A percentile compares a stretch with the other conserved stretches of the same genome.
phyloP scores from a whole-genome alignment of 2,113 vertebrate genomes.

The Mobula hypostoma region DNA sequence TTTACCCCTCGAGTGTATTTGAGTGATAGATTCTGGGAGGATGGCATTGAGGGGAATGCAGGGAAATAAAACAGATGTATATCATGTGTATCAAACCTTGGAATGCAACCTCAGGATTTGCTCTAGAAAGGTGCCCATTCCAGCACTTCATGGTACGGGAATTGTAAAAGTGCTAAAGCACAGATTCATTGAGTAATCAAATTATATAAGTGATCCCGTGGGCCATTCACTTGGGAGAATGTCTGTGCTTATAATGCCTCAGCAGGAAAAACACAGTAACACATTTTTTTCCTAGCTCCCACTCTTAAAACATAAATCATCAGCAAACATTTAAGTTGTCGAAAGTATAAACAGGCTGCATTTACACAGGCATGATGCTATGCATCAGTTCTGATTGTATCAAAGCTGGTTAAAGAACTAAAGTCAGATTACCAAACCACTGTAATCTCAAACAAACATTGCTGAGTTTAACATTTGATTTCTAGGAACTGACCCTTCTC shows the following conservation, averaged over 20 bases:
- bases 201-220: neutral
- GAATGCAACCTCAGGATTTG: neutral
- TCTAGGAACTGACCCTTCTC: neutral
- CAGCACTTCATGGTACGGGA: neutral
- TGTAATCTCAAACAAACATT: neutral
- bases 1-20: no score
- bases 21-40: no score
- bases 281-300: neutral
- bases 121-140: neutral
- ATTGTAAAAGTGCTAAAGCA: neutral
- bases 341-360: slow-evolving; percentile 1
- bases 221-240: neutral
- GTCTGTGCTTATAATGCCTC: neutral
- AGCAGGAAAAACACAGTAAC: slow-evolving; percentile 2
- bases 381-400: neutral
- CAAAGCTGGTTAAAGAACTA: neutral
- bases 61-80: no score
- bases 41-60: no score
- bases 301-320: slow-evolving; percentile 24
- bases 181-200: neutral
- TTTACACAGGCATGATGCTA: neutral
- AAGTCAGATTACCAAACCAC: neutral
- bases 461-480: neutral
- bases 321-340: slow-evolving; percentile 7
- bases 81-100: neutral